phyloP scores from a whole-genome alignment of 1,140 invertebrate genomes.

The Papilio machaon region DNA sequence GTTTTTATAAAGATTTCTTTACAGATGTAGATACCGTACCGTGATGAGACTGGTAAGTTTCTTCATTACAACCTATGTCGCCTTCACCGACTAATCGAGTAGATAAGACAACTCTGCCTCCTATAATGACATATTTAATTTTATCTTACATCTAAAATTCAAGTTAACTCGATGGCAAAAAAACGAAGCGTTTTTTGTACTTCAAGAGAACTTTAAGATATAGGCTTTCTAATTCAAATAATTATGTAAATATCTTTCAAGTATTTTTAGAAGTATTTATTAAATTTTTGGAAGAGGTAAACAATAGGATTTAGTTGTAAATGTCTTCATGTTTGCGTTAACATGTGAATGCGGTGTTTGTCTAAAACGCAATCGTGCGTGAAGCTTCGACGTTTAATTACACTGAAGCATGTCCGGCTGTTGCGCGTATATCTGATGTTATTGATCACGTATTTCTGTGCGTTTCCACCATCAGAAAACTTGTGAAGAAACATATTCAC shows the following conservation, averaged over 20 bases:
- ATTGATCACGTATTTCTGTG: neutral
- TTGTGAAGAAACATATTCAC: neutral
- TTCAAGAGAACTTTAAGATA: too few relatives aligned
- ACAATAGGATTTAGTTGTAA: neutral
- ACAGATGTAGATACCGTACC: too few relatives aligned
- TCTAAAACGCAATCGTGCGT: constrained; percentile 2
- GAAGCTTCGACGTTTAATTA: neutral
- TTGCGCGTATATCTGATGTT: neutral
- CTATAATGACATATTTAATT: neutral
- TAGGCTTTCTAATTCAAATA: too few relatives aligned
- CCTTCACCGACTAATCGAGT: neutral
- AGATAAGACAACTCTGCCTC: neutral
- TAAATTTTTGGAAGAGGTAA: neutral
- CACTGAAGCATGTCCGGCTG: neutral
- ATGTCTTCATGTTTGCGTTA: neutral
- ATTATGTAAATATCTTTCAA: too few relatives aligned
- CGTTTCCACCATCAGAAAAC: neutral
- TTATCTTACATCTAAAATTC: neutral
- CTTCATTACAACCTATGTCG: neutral
- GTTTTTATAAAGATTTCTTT: too few relatives aligned
- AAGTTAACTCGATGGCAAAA: neutral
- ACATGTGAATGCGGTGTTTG: neutral
- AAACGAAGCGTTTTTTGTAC: neutral
- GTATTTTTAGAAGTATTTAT: too few relatives aligned
- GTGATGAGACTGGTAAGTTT: neutral